Base-by-base conservation (phyloP, 37 sponge, comb jelly and placozoan species). In the Chondrosia reniformis region DNA sequence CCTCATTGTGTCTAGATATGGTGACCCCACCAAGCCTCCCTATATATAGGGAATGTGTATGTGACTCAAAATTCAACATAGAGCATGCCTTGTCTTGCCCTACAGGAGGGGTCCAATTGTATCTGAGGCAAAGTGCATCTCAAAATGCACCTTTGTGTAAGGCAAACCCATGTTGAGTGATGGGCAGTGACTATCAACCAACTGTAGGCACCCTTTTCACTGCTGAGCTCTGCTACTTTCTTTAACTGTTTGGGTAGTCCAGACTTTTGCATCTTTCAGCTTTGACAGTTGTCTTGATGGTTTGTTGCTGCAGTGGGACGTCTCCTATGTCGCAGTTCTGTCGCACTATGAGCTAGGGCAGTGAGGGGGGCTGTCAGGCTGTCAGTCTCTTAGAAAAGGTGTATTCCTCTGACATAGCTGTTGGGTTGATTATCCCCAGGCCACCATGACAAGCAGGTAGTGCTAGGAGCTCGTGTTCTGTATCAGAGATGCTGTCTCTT, bases 201-300 rank as follows among this genome's bases (percentile, higher is more conserved):
- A n/a, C n/a, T n/a, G n/a, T n/a, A n/a, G n/a, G n/a, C n/a, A n/a
- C n/a, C n/a, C n/a, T n/a, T n/a, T n/a, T n/a, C n/a, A n/a, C n/a
- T n/a, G n/a, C n/a, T n/a, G n/a, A n/a, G n/a, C n/a, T n/a, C n/a
- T n/a, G n/a, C n/a, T 32, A 7, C 66, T 17, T 36, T 64, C 33
- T 64, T 32, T 64, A 64, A 32, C 5, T 64, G 66, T 64, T 64
- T n/a, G 66, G 66, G 66, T 30, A 64, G 36, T 13, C 66, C 66
- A 4, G 66, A 34, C 34, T 4, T 64, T 36, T 64, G 34, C 33
- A 36, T 64, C 66, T 64, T 64, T 64, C 66, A 34, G 66, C 66
- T 64, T 30, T 64, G 2, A 4, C 34, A 36, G 8, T 64, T 64
- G 33, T 17, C 66, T 64, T 64, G 66, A 64, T 64, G 33, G 34